These are phyloP conservation scores for Sceliomorpha sp. DNA, from an alignment of 2,888 invertebrate genomes.

Conservation along the genomic window DNA sequence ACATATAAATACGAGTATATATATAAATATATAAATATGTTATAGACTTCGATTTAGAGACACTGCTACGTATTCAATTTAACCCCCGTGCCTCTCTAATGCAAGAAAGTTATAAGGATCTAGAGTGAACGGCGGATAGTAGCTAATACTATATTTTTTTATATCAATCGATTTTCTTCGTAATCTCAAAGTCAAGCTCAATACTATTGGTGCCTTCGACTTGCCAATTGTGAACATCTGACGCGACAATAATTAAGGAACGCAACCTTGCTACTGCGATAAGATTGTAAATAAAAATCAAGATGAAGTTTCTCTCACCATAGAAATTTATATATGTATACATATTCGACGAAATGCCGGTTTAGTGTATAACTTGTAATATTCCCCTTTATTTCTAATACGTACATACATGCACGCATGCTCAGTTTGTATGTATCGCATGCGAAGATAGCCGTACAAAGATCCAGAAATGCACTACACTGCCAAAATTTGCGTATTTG, in stretches of 20 bases:
- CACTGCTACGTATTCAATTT: conserved; percentile 65
- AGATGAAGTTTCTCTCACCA: conserved; percentile 61
- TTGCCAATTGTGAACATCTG: conserved; percentile 73
- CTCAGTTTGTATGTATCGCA: conserved; percentile 11
- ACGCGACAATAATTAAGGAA: conserved; percentile 71
- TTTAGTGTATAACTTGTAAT: conserved; percentile 67
- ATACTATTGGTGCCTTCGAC: conserved; percentile 77
- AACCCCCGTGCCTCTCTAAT: conserved; percentile 73
- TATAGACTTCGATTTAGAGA: conserved; percentile 63
- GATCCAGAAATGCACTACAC: conserved; percentile 18
- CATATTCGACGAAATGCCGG: conserved; percentile 62
- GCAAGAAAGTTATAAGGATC: conserved; percentile 45
- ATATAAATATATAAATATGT: conserved; percentile 58
- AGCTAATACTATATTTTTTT: conserved; percentile 61
- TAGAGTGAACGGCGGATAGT: conserved; percentile 32
- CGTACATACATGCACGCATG: no score
- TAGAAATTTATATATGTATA: conserved; percentile 51
- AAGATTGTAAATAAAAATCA: conserved; percentile 73
- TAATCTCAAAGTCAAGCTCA: conserved; percentile 68
- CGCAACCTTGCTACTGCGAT: conserved; percentile 73
- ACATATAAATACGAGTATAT: conserved; percentile 41
- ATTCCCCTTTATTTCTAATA: conserved; percentile 49
- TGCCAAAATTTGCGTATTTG: conserved; percentile 46
- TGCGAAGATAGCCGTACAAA: conserved; percentile 24
- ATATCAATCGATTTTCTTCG: conserved; percentile 55